phyloP scores from a whole-genome alignment of 2,888 invertebrate species.

The Drosophila fulvimacula region DNA sequence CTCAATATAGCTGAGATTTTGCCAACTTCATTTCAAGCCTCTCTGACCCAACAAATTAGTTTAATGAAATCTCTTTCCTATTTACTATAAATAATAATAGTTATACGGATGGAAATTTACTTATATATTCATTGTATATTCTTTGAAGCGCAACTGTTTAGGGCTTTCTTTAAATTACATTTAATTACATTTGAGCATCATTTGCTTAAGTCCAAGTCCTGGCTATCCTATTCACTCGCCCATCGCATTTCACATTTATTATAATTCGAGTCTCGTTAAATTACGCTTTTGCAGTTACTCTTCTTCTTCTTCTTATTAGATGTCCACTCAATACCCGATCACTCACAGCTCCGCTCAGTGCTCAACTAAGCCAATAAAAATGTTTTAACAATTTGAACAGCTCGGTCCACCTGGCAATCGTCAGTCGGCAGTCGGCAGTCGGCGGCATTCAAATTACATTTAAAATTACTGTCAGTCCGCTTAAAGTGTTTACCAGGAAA shows the following conservation, averaged over 20 bases:
- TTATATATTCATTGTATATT: neutral
- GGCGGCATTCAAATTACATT: slow-evolving; percentile 73
- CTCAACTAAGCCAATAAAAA: slow-evolving; percentile 38
- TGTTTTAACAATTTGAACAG: slow-evolving; percentile 35
- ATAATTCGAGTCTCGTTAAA: slow-evolving; percentile 1
- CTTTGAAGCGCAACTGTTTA: neutral
- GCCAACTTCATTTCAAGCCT: neutral
- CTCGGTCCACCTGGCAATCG: slow-evolving; percentile 13
- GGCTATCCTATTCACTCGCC: too few species aligned
- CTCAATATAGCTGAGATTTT: neutral
- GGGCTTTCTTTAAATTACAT: neutral
- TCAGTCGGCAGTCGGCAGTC: slow-evolving; percentile 2
- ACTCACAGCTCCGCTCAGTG: slow-evolving; percentile 8
- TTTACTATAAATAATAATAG: neutral
- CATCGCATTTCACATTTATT: slow-evolving; percentile 1
- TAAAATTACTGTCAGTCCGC: slow-evolving; percentile 70
- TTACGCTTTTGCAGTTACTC: neutral
- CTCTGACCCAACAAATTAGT: neutral
- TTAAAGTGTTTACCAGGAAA: slow-evolving; percentile 63
- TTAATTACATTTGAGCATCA: neutral
- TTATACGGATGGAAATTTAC: neutral
- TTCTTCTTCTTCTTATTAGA: neutral
- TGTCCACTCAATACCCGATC: slow-evolving; percentile 9
- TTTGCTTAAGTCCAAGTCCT: neutral
- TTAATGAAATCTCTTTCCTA: neutral